phyloP scores from a whole-genome alignment of 2,113 vertebrate species.

The Progne subis region DNA sequence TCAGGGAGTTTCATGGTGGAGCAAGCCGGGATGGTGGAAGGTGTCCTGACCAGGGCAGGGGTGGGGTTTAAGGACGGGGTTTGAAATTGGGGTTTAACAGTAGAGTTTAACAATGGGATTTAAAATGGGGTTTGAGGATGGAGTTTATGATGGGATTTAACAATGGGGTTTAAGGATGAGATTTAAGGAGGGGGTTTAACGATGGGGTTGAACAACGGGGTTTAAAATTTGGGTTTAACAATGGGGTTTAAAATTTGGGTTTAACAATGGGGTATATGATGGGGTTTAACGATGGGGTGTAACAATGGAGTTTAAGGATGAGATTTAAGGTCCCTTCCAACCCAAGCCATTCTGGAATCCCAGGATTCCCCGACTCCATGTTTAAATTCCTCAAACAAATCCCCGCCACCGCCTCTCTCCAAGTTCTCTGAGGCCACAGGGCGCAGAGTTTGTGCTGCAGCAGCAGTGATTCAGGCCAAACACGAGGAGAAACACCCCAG shows the following conservation, averaged over 20 bases:
- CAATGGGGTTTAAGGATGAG: background rate
- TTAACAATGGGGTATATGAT: no score
- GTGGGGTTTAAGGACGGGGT: background rate
- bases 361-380: background rate
- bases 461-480: background rate
- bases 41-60: no score
- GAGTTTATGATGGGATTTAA: background rate
- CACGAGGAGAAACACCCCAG: background rate
- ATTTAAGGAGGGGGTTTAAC: background rate
- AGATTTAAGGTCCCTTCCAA: background rate
- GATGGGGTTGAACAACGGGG: no score
- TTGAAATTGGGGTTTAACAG: no score
- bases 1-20: no score
- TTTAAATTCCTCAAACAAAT: background rate
- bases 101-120: no score
- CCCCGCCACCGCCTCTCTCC: background rate
- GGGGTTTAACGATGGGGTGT: background rate
- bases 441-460: background rate
- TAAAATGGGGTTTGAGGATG: background rate
- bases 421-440: background rate
- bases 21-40: no score
- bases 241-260: background rate
- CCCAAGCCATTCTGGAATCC: background rate
- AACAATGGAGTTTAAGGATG: no score
- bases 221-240: background rate